Evolutionary conservation across 2,888 invertebrate species (phyloP).

Genomic region (Sphaerophoria rueppellii): DNA sequence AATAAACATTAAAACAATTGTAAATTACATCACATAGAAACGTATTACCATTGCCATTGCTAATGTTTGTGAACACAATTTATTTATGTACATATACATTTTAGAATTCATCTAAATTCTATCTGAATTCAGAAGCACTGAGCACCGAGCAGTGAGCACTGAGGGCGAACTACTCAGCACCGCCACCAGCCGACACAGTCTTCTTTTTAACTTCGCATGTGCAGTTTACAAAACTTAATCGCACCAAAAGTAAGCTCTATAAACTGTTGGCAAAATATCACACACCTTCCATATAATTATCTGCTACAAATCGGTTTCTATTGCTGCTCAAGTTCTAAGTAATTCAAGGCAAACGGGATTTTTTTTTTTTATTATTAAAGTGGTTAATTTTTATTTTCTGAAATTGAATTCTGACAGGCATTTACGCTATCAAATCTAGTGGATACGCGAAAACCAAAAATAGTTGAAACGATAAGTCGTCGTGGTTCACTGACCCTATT

Average conservation of each 20-base stretch:
- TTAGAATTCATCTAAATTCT: constrained; percentile 1
- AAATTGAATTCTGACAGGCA: not conserved
- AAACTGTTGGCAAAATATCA: not conserved
- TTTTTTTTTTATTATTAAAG: constrained; percentile 20
- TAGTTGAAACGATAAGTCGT: constrained; percentile 17
- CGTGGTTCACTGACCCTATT: constrained; percentile 55
- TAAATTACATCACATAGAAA: constrained; percentile 55
- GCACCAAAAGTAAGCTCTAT: constrained; percentile 61
- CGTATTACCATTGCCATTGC: constrained; percentile 25
- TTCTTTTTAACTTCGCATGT: constrained; percentile 63
- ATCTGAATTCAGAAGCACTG: constrained; percentile 4
- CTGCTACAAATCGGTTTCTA: constrained; percentile 39
- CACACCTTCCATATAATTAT: not conserved
- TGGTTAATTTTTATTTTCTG: not conserved
- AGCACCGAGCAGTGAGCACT: no score
- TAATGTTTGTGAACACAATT: constrained; percentile 28
- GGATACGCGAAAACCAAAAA: constrained; percentile 19
- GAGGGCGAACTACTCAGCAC: not conserved
- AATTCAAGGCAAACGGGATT: constrained; percentile 32
- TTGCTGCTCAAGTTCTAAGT: constrained; percentile 21
- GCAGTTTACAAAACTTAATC: constrained; percentile 61
- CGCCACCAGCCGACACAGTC: constrained; percentile 22
- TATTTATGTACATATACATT: not conserved
- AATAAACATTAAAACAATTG: constrained; percentile 1
- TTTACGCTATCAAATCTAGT: not conserved